Conservation (phyloP, 2,888 invertebrate species). For the Orchesellides sinensis region DNA sequence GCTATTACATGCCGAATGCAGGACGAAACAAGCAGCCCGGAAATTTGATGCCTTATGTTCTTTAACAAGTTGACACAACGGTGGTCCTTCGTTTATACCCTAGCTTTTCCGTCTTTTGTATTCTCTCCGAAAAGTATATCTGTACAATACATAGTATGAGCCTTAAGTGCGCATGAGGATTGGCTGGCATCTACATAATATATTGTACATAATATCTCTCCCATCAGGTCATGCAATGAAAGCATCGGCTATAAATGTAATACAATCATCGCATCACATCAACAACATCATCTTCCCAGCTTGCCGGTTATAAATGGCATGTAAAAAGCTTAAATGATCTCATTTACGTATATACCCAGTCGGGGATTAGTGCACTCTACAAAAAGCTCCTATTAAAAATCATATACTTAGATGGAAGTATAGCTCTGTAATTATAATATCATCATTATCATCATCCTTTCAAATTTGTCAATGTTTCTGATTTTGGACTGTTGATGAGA, state of each 20-base stretch:
- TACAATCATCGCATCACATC: no score
- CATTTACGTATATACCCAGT: no score
- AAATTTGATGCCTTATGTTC: constrained; percentile 63
- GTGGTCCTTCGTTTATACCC: constrained; percentile 40
- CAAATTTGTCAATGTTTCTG: constrained; percentile 25
- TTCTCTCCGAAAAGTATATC: neutral
- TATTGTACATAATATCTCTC: neutral
- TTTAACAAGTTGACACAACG: constrained; percentile 62
- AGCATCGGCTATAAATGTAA: no score
- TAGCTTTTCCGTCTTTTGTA: constrained; percentile 9
- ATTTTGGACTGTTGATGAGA: constrained; percentile 17
- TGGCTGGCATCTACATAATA: neutral
- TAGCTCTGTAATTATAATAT: constrained; percentile 49
- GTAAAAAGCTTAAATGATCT: constrained; percentile 50
- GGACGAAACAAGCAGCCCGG: constrained; percentile 54
- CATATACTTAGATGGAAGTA: neutral
- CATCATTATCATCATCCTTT: constrained; percentile 28
- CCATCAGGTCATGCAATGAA: no score
- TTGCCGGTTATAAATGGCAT: constrained; percentile 38
- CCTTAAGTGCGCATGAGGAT: neutral
- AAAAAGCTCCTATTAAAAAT: no score
- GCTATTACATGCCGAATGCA: constrained; percentile 1
- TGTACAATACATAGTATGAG: neutral
- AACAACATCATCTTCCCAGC: constrained; percentile 3
- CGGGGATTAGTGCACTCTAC: constrained; percentile 40